A percentile compares a stretch with the other conserved stretches of the same genome.
Conservation (phyloP, 2,113 vertebrate genomes). For the Poecilia latipinna region DNA sequence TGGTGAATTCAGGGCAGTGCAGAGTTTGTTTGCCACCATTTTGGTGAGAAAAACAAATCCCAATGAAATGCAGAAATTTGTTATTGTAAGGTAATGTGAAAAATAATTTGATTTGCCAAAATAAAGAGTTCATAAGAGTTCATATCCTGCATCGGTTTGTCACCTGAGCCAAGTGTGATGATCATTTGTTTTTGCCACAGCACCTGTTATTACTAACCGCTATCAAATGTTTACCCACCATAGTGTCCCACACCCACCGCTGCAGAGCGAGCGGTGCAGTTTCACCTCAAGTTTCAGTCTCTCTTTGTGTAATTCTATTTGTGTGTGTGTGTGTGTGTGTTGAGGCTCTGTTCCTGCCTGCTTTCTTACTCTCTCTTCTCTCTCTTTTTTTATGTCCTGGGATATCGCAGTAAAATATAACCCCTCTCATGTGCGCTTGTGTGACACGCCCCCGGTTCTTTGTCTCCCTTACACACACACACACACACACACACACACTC, state of each 20-base stretch:
- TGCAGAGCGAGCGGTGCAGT: not conserved
- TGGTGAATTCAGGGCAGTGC: not conserved
- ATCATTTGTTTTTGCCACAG: conserved; percentile 50
- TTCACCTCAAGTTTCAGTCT: conserved; percentile 22
- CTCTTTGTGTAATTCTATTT: conserved; percentile 3
- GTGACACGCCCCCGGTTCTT: conserved; percentile 50
- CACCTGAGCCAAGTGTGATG: conserved; percentile 7
- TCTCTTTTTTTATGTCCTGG: not conserved
- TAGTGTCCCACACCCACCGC: conserved; percentile 61
- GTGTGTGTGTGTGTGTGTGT: no score
- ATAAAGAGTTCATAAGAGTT: no score
- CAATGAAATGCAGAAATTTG: not conserved
- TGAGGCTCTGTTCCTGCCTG: not conserved
- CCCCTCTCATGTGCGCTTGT: conserved; percentile 38
- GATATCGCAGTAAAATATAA: conserved; percentile 28
- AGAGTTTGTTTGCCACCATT: not conserved
- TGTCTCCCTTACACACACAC: conserved; percentile 21
- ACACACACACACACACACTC: conserved; percentile 20
- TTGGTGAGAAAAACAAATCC: not conserved
- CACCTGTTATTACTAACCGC: conserved; percentile 60
- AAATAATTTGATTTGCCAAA: not conserved
- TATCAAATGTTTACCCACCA: conserved; percentile 44
- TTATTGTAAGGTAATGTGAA: not conserved
- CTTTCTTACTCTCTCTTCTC: not conserved
- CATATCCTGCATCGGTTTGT: not conserved